Conservation (phyloP, 2,888 invertebrate genomes). For the Atherix ibis region DNA sequence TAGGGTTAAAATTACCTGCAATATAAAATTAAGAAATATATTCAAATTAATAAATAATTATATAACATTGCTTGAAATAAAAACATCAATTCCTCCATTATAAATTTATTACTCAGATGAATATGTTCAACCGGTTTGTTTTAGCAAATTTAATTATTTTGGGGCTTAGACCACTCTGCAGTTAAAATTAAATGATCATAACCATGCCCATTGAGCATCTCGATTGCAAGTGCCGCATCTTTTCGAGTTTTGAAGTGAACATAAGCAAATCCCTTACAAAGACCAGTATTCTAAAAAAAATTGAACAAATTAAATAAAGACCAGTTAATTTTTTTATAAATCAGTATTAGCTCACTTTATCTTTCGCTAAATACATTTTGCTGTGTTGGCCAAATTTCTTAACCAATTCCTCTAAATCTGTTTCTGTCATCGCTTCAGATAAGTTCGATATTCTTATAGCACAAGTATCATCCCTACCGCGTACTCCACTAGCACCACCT, state of each 20-base stretch:
- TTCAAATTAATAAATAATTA: no score
- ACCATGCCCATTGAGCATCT: slow-evolving; percentile 77
- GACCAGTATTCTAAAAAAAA: slow-evolving; percentile 45
- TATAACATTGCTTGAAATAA: no score
- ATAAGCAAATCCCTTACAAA: slow-evolving; percentile 96
- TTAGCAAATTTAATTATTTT: slow-evolving; percentile 28
- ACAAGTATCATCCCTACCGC: slow-evolving; percentile 62
- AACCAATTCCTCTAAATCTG: slow-evolving; percentile 90
- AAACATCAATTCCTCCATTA: no score
- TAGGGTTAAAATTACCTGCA: no score
- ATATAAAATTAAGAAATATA: no score
- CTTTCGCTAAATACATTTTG: slow-evolving; percentile 91
- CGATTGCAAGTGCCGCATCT: slow-evolving; percentile 86
- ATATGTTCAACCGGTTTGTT: no score
- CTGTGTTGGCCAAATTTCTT: slow-evolving; percentile 84
- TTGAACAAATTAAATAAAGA: slow-evolving; percentile 14
- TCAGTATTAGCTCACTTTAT: slow-evolving; percentile 39
- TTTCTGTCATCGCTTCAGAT: slow-evolving; percentile 88
- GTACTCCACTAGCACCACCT: slow-evolving; percentile 49
- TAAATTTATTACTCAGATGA: no score
- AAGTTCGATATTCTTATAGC: slow-evolving; percentile 96
- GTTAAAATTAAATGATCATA: slow-evolving; percentile 95
- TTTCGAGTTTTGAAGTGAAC: slow-evolving; percentile 86
- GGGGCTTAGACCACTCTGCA: slow-evolving; percentile 98
- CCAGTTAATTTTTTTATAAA: neutral